Base-by-base conservation (phyloP, 1,140 invertebrate genomes). In the Eriocheir sinensis region DNA sequence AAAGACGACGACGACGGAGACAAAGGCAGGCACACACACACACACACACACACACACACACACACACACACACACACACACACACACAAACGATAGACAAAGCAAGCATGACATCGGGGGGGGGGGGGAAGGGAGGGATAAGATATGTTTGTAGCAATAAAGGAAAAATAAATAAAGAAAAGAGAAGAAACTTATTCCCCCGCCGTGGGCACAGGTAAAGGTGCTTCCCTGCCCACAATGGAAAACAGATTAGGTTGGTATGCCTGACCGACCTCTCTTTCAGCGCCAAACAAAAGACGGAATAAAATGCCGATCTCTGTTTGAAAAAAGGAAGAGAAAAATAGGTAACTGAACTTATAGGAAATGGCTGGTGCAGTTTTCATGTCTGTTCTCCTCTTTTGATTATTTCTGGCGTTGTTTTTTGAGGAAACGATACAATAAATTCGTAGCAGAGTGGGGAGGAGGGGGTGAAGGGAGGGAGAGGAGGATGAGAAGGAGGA, bases 171-270 rank as follows among this genome's bases (percentile, higher is more conserved):
- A 53, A 21, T 17, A 53, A 12, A 53, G 9, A 21, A 53, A 53
- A 21, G 21, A 53, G 48, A 53, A 15, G n/a, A n/a, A n/a, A n/a
- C n/a, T n/a, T n/a, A 72, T 72, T 72, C 27, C 6, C 44, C 4
- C 44, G 15, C 4, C 44, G 15, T 48, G 15, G 44, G 44, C 60
- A n/a, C n/a, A 72, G 21, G 60, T 72, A 72, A 72, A n/a, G 6
- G 6, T n/a, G 27, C 12, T n/a, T n/a, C n/a, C n/a, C n/a, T n/a
- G n/a, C 2, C 60, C 8, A 72, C 60, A 72, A 72, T 72, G 60
- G 60, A n/a, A 72, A 72, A 72, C 60, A 72, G 60, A 72, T 72
- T 72, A 72, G 60, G 60, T 72, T 72, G 60, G 60, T 72, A n/a
- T n/a, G 60, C 60, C 60, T n/a, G 60, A 72, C 60, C 27, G 60